A percentile compares a stretch with the other conserved stretches of the same genome.
Evolutionary conservation across 2,797 vertebrate species (phyloP).

Genomic region (Ptychobarbus kaznakovi): DNA sequence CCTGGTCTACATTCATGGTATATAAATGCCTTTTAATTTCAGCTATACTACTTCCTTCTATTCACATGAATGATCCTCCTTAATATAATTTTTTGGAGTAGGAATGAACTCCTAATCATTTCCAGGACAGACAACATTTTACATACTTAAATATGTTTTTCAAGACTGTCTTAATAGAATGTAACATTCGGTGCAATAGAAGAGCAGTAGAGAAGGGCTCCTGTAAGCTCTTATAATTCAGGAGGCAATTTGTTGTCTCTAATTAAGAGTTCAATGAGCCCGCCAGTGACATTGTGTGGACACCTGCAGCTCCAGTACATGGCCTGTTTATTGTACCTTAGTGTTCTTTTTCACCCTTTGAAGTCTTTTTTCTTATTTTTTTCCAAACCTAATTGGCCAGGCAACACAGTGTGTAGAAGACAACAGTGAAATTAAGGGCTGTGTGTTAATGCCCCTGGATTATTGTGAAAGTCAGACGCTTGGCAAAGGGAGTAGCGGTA

Average conservation of each 20-base stretch:
- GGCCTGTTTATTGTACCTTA: conserved; percentile 45
- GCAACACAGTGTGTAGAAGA: background rate
- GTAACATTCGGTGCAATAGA: background rate
- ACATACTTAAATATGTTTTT: background rate
- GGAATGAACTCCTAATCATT: background rate
- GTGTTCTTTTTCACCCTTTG: conserved; percentile 51
- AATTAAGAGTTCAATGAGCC: conserved; percentile 57
- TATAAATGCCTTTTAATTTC: background rate
- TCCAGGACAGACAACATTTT: background rate
- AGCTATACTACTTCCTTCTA: background rate
- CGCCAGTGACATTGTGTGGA: conserved; percentile 60
- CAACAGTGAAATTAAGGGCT: conserved; percentile 33
- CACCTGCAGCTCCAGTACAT: conserved; percentile 66
- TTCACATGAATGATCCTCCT: background rate
- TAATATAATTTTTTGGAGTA: background rate
- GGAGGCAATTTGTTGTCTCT: conserved; percentile 47
- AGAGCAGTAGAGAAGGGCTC: conserved; percentile 17
- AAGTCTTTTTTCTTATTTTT: conserved; percentile 55
- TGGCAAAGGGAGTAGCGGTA: background rate
- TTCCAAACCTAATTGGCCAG: conserved; percentile 11
- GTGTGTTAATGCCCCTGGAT: conserved; percentile 26
- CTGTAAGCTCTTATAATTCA: conserved; percentile 33
- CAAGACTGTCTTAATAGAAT: background rate
- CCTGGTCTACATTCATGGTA: background rate
- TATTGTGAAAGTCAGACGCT: conserved; percentile 17